phyloP scores from a whole-genome alignment of 2,888 invertebrate genomes.

The Cephalotes varians region DNA sequence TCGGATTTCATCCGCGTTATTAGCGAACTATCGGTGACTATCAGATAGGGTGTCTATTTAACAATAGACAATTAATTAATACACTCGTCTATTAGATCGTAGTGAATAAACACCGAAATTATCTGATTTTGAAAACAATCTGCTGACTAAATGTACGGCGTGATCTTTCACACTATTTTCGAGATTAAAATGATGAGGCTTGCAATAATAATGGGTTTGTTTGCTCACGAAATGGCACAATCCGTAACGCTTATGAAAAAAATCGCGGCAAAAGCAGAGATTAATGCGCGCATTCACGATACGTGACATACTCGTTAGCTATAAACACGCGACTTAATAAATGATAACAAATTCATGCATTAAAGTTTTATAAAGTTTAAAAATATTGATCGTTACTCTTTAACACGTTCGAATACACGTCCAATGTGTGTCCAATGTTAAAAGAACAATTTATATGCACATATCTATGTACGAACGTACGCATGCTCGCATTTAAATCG shows the following conservation, averaged over 20 bases:
- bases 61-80: constrained; percentile 46
- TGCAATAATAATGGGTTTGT: constrained; percentile 8
- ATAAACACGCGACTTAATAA: not conserved
- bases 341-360: constrained; percentile 10
- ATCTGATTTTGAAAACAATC: not conserved
- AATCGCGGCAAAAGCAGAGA: constrained; percentile 2
- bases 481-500: not conserved
- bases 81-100: constrained; percentile 25
- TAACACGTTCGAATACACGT: not conserved
- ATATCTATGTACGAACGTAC: not conserved
- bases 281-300: not conserved
- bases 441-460: not conserved
- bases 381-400: not conserved
- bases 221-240: constrained; percentile 9
- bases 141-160: not conserved
- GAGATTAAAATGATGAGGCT: constrained; percentile 24
- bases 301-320: constrained; percentile 1
- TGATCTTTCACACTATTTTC: not conserved
- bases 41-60: constrained; percentile 28
- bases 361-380: constrained; percentile 29
- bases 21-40: constrained; percentile 46
- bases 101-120: constrained; percentile 20
- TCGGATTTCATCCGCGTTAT: constrained; percentile 48
- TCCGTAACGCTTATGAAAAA: not conserved
- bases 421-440: not conserved